Evolutionary conservation across 1,140 invertebrate genomes (phyloP).

Genomic region (Pentalonia nigronervosa): DNA sequence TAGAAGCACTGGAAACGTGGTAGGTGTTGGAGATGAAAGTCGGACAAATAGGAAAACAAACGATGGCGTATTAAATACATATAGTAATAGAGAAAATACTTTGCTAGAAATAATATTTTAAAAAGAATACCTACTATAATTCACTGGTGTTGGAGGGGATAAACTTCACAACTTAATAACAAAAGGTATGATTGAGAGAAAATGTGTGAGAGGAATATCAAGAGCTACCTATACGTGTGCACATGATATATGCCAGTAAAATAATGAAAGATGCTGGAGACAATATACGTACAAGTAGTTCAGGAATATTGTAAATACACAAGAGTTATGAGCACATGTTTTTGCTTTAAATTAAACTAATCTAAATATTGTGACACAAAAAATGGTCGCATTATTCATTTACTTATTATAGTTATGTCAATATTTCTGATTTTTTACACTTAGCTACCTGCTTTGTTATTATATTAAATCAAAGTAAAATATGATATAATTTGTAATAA

Average conservation of each 20-base stretch:
- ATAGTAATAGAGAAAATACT: too few relatives aligned
- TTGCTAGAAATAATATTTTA: too few relatives aligned
- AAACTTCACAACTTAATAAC: too few relatives aligned
- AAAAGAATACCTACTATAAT: too few relatives aligned
- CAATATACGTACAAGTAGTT: neutral
- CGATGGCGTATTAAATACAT: too few relatives aligned
- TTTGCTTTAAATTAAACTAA: neutral
- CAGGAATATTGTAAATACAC: neutral
- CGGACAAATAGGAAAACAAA: too few relatives aligned
- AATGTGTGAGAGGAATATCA: too few relatives aligned
- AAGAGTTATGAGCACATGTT: neutral
- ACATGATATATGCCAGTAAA: neutral
- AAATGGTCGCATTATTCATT: neutral
- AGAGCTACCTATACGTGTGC: too few relatives aligned
- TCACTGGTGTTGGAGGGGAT: too few relatives aligned
- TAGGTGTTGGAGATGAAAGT: too few relatives aligned
- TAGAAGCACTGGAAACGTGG: too few relatives aligned
- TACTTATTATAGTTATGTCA: neutral
- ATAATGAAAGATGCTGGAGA: neutral
- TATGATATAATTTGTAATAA: neutral
- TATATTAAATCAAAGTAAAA: neutral
- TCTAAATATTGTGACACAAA: neutral
- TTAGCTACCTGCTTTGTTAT: neutral
- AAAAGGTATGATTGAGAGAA: too few relatives aligned
- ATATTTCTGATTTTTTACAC: neutral